Evolutionary conservation across 2,888 invertebrate genomes (phyloP), one percentile per base, ranked within the genome.

Genomic region (Diarsia rubi): DNA sequence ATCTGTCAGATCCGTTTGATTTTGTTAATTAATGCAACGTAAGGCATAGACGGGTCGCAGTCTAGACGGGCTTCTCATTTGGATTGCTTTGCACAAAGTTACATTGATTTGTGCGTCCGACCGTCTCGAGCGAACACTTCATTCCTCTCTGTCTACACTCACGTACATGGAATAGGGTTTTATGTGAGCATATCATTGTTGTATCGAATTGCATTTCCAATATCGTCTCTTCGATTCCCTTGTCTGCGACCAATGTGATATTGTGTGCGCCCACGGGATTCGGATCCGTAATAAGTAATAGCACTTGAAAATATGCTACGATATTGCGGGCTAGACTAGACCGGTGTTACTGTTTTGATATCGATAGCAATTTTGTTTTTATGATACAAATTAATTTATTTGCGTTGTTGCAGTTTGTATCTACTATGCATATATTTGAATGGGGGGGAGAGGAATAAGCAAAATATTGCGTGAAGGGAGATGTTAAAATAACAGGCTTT

Each of bases 21-120:
- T 90, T 88, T 86, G 91, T 91, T 90, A 91, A 92, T 91, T 90
- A 91, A 88, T 69, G 78, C 77, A 70, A 81, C 79, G 78, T 83
- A 79, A 84, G 81, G 77, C 77, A n/a, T 37, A 42, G 62, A 42
- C 42, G 62, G 62, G 62, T 69, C 82, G 72, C 79, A 88, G 90
- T 91, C 91, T 91, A 92, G 92, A 92, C 92, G 77, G 82, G 79
- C 84, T 85, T 86, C 88, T 89, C 87, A 84, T 89, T 88, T 84
- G 84, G 87, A 91, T 91, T 89, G 90, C 90, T 88, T 89, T 89
- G 88, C 85, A 88, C 86, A 89, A 90, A 87, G 91, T 92, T 90
- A 92, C 91, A 92, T 93, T 93, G 93, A 93, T 94, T 92, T 92
- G 91, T 92, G 90, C 90, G 85, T 88, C 86, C 88, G 79, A 89